These are phyloP conservation scores for Paradisaea rubra DNA, from an alignment of 2,113 vertebrate species.

Conservation along the genomic window DNA sequence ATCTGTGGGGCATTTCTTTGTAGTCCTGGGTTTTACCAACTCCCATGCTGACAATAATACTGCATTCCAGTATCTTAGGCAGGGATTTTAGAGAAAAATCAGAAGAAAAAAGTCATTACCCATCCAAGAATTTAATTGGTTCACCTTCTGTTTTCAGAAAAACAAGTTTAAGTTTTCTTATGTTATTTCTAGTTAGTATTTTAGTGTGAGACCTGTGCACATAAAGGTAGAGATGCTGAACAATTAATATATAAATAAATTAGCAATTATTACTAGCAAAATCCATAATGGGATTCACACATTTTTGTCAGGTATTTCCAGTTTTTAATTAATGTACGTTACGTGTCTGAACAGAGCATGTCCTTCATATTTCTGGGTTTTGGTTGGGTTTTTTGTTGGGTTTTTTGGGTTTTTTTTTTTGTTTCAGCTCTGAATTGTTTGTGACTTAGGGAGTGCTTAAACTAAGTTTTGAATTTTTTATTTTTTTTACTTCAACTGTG, in stretches of 20 bases:
- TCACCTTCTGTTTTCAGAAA: background rate
- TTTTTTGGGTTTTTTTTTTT: background rate
- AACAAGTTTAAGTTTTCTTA: background rate
- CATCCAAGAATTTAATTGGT: background rate
- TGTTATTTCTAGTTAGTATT: background rate
- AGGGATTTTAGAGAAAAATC: background rate
- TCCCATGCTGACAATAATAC: background rate
- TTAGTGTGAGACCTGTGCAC: background rate
- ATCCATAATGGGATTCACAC: background rate
- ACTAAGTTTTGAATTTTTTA: background rate
- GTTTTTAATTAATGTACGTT: background rate
- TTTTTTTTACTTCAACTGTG: background rate
- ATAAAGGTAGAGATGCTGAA: background rate
- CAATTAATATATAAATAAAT: background rate
- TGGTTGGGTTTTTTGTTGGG: background rate
- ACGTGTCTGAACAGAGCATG: background rate
- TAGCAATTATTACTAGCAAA: background rate
- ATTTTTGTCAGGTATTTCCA: slow-evolving; percentile 20
- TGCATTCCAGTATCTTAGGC: background rate
- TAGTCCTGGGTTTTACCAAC: background rate
- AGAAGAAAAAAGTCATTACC: background rate
- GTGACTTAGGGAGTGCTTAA: background rate
- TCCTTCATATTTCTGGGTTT: background rate
- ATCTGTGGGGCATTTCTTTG: background rate
- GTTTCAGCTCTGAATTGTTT: background rate